phyloP scores from a whole-genome alignment of 2,888 invertebrate species.

The Schrankia costaestrigalis region DNA sequence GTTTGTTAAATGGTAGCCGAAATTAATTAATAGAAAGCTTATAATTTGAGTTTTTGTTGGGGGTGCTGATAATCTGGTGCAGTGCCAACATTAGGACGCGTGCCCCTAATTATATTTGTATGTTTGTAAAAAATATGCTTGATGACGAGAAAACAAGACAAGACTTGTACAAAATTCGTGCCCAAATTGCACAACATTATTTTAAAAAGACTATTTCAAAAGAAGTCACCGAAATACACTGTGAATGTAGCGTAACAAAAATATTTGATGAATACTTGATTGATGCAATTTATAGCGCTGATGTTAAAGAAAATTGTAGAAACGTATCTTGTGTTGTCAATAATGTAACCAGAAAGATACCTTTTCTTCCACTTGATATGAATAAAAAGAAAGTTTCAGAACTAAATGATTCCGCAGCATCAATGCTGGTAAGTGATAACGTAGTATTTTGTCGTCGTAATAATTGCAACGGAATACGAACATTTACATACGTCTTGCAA shows the following conservation, averaged over 20 bases:
- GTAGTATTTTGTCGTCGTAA: no score
- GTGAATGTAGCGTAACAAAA: constrained; percentile 1
- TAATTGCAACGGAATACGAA: no score
- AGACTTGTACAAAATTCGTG: neutral
- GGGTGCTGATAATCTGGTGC: no score
- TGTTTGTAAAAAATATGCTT: constrained; percentile 1
- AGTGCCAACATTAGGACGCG: no score
- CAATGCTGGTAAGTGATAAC: no score
- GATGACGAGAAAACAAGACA: neutral
- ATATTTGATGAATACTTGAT: constrained; percentile 1
- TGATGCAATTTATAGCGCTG: constrained; percentile 1
- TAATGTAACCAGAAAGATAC: neutral
- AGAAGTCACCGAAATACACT: constrained; percentile 1
- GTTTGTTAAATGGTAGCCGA: no score
- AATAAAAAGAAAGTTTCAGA: neutral
- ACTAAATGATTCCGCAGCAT: no score
- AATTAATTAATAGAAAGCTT: no score
- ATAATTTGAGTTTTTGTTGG: no score
- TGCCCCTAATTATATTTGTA: neutral
- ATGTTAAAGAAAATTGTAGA: constrained; percentile 1
- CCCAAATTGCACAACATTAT: neutral
- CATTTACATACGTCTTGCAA: no score
- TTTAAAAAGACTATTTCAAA: no score
- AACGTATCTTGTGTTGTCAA: neutral
- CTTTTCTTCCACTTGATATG: neutral